Base-by-base conservation (phyloP, 2,888 invertebrate species). In the Pollenia angustigena region DNA sequence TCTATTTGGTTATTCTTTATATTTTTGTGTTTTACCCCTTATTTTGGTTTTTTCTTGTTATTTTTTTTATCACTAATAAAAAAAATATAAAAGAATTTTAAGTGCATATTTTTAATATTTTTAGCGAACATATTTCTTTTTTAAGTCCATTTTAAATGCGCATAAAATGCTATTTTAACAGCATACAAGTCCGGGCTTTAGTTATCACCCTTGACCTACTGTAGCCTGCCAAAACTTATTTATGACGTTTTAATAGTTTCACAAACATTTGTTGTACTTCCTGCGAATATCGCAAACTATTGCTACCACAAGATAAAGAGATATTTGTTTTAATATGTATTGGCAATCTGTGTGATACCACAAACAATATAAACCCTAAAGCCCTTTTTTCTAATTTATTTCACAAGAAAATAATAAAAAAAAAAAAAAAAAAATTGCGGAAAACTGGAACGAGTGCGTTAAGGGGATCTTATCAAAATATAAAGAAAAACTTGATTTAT, bases 371-470 rank as follows among this genome's bases (percentile, higher is more conserved):
- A 48, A 54, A n/a, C 16, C 52, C 68, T 60, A 44, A 69, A 71
- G 66, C 71, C 76, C 82, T 62, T 78, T 68, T 52, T 42, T 69
- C 32, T 14, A 32, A 11, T 18, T 40, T 14, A 64, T 16, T 81
- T 54, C 12, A 54, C 32, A 48, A 40, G 14, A 46, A 40, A 40
- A 8, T 0, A 0, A 62, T 14, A 0, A 64, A 14, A 64, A 56
- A 14, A 16, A 54, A 11, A 48, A 44, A 40, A 50, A 56, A 32
- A 56, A 50, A 79, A 58, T 56, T n/a, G 18, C 50, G 16, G 58
- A 68, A 74, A 69, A 79, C 68, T 78, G 48, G 46, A 79, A 82
- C 79, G 81, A 76, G 54, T 83, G 84, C 84, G 81, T 75, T 83
- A 81, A 81, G 69, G 69, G 79, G 79, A 72, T 79, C 68, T 72